Evolutionary conservation across 2,888 invertebrate genomes (phyloP).

Genomic region (Drosophila pseudotalamancana): DNA sequence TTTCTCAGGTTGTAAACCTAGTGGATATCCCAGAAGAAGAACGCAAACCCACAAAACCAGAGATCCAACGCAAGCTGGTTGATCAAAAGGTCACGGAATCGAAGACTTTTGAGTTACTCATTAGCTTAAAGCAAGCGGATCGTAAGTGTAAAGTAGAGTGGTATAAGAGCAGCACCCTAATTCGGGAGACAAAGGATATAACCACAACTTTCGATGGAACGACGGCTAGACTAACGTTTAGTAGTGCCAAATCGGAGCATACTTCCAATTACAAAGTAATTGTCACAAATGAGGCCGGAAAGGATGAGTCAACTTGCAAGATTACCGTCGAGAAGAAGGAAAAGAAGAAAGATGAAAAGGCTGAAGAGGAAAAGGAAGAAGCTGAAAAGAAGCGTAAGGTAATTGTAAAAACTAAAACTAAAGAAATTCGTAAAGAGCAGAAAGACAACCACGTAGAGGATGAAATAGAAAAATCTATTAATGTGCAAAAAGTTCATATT

Average conservation of each 20-base stretch:
- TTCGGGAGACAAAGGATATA: slow-evolving; percentile 91
- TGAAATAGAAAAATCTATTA: slow-evolving; percentile 1
- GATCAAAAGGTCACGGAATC: slow-evolving; percentile 90
- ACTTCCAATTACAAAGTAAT: slow-evolving; percentile 93
- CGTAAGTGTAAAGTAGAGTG: slow-evolving; percentile 93
- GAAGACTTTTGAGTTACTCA: slow-evolving; percentile 91
- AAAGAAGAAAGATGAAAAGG: slow-evolving; percentile 86
- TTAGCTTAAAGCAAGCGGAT: slow-evolving; percentile 90
- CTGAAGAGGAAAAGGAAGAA: slow-evolving; percentile 84
- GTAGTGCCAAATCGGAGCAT: slow-evolving; percentile 90
- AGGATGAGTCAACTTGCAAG: slow-evolving; percentile 93
- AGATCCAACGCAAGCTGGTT: slow-evolving; percentile 90
- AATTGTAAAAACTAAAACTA: slow-evolving; percentile 68
- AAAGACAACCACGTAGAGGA: neutral
- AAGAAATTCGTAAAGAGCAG: slow-evolving; percentile 12
- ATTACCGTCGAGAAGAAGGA: slow-evolving; percentile 89
- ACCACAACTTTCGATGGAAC: slow-evolving; percentile 93
- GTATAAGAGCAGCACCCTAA: slow-evolving; percentile 92
- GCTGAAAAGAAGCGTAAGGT: slow-evolving; percentile 84
- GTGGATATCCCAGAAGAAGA: slow-evolving; percentile 92
- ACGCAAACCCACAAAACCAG: slow-evolving; percentile 92
- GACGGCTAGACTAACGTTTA: slow-evolving; percentile 91
- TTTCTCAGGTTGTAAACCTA: slow-evolving; percentile 94
- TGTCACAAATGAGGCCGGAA: slow-evolving; percentile 95
- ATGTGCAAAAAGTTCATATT: slow-evolving; percentile 23